Evolutionary conservation across 2,888 invertebrate species (phyloP).

Genomic region (Agrotis puta): DNA sequence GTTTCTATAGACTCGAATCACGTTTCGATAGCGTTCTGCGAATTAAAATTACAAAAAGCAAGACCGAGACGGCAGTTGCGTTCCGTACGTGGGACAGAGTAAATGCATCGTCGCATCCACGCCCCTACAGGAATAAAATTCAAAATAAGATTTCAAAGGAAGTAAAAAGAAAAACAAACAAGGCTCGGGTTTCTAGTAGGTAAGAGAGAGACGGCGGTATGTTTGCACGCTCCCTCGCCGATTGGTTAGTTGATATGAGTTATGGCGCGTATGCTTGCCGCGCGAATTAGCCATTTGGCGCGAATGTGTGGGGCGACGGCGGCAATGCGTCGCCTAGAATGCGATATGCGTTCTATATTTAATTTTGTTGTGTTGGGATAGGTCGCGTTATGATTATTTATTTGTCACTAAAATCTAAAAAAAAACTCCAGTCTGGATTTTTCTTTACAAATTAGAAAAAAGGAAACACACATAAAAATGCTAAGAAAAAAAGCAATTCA

Average conservation of each 20-base stretch:
- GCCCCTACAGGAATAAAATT: constrained; percentile 90
- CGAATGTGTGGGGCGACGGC: constrained; percentile 85
- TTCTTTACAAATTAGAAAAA: neutral
- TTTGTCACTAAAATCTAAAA: neutral
- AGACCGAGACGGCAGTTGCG: constrained; percentile 80
- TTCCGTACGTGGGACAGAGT: constrained; percentile 84
- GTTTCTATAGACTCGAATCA: constrained; percentile 87
- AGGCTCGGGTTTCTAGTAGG: constrained; percentile 86
- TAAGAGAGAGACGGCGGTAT: constrained; percentile 84
- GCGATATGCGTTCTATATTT: constrained; percentile 52
- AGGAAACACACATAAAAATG: neutral
- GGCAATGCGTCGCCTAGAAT: constrained; percentile 69
- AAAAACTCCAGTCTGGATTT: neutral
- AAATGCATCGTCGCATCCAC: constrained; percentile 91
- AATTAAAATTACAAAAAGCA: constrained; percentile 91
- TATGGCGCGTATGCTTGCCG: constrained; percentile 89
- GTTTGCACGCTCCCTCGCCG: constrained; percentile 78
- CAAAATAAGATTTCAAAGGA: constrained; percentile 90
- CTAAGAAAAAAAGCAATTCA: neutral
- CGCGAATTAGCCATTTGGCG: constrained; percentile 89
- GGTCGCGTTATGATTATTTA: constrained; percentile 49
- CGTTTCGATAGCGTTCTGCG: constrained; percentile 89
- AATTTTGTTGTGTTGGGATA: constrained; percentile 61
- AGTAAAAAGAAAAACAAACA: constrained; percentile 90
- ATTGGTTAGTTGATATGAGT: constrained; percentile 88